Conservation (phyloP, 2,888 invertebrate genomes). For the Alcis repandata region DNA sequence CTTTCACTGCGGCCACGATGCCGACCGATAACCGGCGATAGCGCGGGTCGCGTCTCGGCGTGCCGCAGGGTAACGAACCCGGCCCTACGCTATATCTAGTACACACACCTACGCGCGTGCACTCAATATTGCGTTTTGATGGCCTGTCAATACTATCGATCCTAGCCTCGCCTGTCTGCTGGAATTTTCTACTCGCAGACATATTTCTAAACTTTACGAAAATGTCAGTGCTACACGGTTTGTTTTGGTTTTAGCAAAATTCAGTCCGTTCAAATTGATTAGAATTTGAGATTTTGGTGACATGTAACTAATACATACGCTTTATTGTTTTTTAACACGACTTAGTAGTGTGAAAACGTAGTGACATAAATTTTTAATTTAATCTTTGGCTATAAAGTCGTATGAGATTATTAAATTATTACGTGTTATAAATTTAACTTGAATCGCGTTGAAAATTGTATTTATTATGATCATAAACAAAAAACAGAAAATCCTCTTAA, state of each 20-base stretch:
- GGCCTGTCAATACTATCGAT: constrained; percentile 60
- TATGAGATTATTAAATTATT: background rate
- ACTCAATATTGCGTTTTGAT: constrained; percentile 58
- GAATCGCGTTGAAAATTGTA: background rate
- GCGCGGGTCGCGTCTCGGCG: constrained; percentile 60
- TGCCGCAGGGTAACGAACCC: constrained; percentile 72
- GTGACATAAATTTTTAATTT: background rate
- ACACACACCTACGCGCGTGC: constrained; percentile 51
- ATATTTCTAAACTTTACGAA: background rate
- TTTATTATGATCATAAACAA: background rate
- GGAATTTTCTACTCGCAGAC: constrained; percentile 25
- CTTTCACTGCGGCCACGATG: constrained; percentile 59
- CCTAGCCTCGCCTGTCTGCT: constrained; percentile 46
- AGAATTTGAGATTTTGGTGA: background rate
- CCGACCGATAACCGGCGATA: constrained; percentile 71
- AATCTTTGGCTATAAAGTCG: background rate
- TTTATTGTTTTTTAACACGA: background rate
- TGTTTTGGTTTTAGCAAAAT: background rate
- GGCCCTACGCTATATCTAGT: constrained; percentile 54
- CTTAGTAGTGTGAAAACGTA: background rate
- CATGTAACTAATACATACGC: background rate
- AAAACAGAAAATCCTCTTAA: background rate
- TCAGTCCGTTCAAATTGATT: background rate
- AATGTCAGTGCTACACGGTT: background rate
- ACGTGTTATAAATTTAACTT: background rate